These are phyloP conservation scores for Pimpla rufipes DNA, from an alignment of 2,888 invertebrate genomes.

Conservation along the genomic window DNA sequence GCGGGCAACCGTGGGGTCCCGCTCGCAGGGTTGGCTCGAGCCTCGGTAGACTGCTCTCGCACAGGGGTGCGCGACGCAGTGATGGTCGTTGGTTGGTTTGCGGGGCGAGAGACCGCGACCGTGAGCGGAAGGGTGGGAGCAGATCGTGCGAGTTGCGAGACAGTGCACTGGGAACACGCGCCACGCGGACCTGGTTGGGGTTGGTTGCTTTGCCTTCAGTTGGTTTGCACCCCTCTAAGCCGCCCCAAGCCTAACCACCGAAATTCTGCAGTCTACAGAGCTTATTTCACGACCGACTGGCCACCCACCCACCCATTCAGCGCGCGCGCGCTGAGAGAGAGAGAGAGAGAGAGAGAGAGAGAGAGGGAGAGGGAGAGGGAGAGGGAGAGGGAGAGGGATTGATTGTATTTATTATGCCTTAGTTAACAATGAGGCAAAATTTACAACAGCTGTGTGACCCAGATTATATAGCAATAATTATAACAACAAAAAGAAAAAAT, in stretches of 20 bases:
- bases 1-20: conserved; percentile 66
- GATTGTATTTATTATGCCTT: too few species aligned
- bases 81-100: conserved; percentile 70
- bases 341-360: background rate
- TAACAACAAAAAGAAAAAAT: too few species aligned
- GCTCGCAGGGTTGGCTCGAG: conserved; percentile 31
- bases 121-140: conserved; percentile 29
- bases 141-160: conserved; percentile 36
- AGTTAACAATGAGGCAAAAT: too few species aligned
- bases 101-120: conserved; percentile 61
- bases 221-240: conserved; percentile 62
- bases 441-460: too few species aligned
- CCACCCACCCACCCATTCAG: conserved; percentile 75
- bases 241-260: conserved; percentile 83
- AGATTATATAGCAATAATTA: too few species aligned
- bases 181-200: conserved; percentile 44
- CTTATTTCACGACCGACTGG: conserved; percentile 84
- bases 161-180: conserved; percentile 36
- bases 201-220: conserved; percentile 61
- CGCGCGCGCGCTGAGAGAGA: too few species aligned
- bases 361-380: background rate
- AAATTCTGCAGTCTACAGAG: conserved; percentile 81
- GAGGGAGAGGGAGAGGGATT: conserved; percentile 30
- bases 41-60: conserved; percentile 46
- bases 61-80: conserved; percentile 35